A percentile compares a stretch with the other conserved stretches of the same genome.
phyloP scores from a whole-genome alignment of 1,140 invertebrate genomes.

The Brachionus calyciflorus region DNA sequence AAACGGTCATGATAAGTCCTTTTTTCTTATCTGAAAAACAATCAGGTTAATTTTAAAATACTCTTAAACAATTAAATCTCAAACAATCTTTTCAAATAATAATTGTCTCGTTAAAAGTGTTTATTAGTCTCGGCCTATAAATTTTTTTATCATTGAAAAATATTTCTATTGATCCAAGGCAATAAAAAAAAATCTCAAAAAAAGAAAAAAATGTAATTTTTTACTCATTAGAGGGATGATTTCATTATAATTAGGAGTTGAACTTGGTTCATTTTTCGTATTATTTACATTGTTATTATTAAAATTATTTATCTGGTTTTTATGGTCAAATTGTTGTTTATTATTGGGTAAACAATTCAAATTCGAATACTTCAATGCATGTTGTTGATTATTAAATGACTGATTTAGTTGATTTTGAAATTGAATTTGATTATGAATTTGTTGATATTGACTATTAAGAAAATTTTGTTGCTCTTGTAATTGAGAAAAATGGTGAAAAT shows the following conservation, averaged over 20 bases:
- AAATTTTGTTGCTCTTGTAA: constrained; percentile 1
- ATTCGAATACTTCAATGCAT: background rate
- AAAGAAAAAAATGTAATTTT: background rate
- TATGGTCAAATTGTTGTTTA: background rate
- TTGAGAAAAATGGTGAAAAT: constrained; percentile 21
- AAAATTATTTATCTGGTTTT: background rate
- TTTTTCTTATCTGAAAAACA: too few relatives aligned
- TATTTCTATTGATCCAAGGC: too few relatives aligned
- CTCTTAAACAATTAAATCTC: too few relatives aligned
- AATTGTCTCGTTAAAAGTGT: too few relatives aligned
- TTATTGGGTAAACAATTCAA: background rate
- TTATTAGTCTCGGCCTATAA: too few relatives aligned
- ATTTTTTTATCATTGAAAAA: too few relatives aligned
- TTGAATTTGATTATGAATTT: constrained; percentile 12
- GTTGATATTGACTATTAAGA: constrained; percentile 16
- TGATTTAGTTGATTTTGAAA: constrained; percentile 9
- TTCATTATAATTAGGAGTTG: background rate
- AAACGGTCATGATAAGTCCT: too few relatives aligned
- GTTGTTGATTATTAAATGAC: background rate
- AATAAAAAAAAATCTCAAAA: background rate
- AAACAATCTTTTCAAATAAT: too few relatives aligned
- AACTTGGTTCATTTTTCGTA: background rate
- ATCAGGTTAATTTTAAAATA: too few relatives aligned
- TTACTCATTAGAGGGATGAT: constrained; percentile 26
- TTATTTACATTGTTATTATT: constrained; percentile 21